These are phyloP conservation scores for Tetrax tetrax DNA, from an alignment of 2,113 vertebrate species.

Conservation along the genomic window DNA sequence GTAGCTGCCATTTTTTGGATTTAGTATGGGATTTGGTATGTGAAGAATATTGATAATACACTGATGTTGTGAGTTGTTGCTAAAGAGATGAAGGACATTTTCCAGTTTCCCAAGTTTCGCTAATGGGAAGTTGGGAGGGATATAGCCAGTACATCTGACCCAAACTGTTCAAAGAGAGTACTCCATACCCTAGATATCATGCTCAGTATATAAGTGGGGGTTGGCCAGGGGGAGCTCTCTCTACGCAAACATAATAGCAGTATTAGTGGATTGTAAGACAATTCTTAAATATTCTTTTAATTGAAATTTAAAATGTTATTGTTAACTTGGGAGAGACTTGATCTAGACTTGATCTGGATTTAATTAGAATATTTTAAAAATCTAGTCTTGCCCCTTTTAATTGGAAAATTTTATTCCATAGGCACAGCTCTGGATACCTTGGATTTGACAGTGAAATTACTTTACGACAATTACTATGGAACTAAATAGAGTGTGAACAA, in stretches of 20 bases:
- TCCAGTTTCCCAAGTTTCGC: too few species aligned
- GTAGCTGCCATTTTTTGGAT: too few species aligned
- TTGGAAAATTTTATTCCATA: background rate
- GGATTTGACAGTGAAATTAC: background rate
- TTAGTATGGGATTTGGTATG: too few species aligned
- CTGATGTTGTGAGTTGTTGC: too few species aligned
- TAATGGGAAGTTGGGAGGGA: too few species aligned
- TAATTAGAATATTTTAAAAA: background rate
- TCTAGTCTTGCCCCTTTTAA: background rate
- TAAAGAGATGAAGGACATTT: too few species aligned
- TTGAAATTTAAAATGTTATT: background rate
- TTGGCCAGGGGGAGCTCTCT: too few species aligned
- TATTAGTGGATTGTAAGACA: background rate
- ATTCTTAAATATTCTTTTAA: background rate
- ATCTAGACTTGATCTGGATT: background rate
- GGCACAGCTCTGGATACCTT: background rate
- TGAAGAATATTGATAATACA: too few species aligned
- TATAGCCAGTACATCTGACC: too few species aligned
- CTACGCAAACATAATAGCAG: background rate
- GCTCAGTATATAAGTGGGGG: too few species aligned
- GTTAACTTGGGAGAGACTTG: background rate
- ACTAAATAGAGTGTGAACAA: conserved; percentile 29
- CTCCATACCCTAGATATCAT: too few species aligned
- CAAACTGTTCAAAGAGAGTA: too few species aligned
- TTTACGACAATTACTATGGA: background rate